These are phyloP conservation scores for Beris morrisii DNA, from an alignment of 2,888 invertebrate genomes.

Conservation along the genomic window DNA sequence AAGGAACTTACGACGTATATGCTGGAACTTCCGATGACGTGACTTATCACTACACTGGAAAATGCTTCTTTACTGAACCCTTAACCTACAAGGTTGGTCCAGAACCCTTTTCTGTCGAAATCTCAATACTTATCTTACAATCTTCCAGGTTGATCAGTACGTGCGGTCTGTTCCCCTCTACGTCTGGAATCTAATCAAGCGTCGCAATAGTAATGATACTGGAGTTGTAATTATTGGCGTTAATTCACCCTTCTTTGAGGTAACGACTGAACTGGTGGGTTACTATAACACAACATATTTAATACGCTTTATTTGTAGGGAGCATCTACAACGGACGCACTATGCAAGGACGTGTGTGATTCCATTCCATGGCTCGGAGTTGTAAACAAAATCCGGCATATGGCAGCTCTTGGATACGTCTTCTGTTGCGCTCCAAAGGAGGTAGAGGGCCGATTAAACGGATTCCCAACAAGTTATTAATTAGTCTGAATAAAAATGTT, in stretches of 20 bases:
- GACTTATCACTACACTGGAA: not conserved
- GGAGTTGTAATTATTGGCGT: slow-evolving; percentile 25
- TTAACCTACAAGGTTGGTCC: slow-evolving; percentile 7
- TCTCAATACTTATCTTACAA: not conserved
- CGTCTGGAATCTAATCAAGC: slow-evolving; percentile 22
- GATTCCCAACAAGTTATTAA: slow-evolving; percentile 5
- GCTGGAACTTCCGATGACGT: slow-evolving; percentile 17
- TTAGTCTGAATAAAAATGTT: too few relatives aligned
- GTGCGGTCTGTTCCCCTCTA: slow-evolving; percentile 12
- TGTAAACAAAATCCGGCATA: not conserved
- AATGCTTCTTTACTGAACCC: not conserved
- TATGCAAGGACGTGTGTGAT: slow-evolving; percentile 22
- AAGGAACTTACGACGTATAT: slow-evolving; percentile 9
- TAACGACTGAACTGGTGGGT: not conserved
- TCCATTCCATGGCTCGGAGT: slow-evolving; percentile 5
- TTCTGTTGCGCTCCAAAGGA: slow-evolving; percentile 22
- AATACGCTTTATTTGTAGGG: not conserved
- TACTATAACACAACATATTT: too few relatives aligned
- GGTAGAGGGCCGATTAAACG: slow-evolving; percentile 2
- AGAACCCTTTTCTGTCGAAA: too few relatives aligned
- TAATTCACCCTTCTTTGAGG: slow-evolving; percentile 25
- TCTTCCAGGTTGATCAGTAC: not conserved
- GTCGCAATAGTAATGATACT: not conserved
- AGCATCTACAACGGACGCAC: not conserved
- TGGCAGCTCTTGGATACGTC: slow-evolving; percentile 20